phyloP scores from a whole-genome alignment of 1,140 invertebrate genomes.

The Cydia amplana region DNA sequence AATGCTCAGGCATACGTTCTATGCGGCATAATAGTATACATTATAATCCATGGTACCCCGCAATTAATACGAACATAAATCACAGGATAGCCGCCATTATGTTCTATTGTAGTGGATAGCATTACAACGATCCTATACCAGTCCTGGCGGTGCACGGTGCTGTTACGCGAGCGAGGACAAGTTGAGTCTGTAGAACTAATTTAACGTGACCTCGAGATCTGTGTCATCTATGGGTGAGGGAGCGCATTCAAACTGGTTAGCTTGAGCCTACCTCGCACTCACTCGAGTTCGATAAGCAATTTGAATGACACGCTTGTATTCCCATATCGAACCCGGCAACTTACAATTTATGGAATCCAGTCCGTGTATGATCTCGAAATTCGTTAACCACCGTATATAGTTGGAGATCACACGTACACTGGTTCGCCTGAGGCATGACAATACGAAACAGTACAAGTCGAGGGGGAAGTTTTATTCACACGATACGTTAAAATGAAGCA shows the following conservation, averaged over 20 bases:
- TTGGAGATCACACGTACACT: background rate
- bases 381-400: background rate
- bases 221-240: background rate
- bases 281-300: background rate
- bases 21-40: constrained; percentile 35
- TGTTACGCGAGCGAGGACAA: no score
- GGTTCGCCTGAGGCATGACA: background rate
- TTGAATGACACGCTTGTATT: background rate
- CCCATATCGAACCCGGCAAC: background rate
- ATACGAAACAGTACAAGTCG: background rate
- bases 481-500: constrained; percentile 8
- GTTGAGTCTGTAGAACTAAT: no score
- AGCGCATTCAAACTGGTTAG: background rate
- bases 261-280: background rate
- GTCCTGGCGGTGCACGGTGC: background rate
- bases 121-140: constrained; percentile 22
- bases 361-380: background rate
- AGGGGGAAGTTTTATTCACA: background rate
- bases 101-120: constrained; percentile 25
- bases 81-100: constrained; percentile 28
- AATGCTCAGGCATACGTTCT: background rate
- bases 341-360: background rate
- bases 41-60: constrained; percentile 43
- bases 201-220: no score
- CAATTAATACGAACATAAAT: constrained; percentile 60